phyloP scores from a whole-genome alignment of 2,797 vertebrate species.

The Lacerta agilis region DNA sequence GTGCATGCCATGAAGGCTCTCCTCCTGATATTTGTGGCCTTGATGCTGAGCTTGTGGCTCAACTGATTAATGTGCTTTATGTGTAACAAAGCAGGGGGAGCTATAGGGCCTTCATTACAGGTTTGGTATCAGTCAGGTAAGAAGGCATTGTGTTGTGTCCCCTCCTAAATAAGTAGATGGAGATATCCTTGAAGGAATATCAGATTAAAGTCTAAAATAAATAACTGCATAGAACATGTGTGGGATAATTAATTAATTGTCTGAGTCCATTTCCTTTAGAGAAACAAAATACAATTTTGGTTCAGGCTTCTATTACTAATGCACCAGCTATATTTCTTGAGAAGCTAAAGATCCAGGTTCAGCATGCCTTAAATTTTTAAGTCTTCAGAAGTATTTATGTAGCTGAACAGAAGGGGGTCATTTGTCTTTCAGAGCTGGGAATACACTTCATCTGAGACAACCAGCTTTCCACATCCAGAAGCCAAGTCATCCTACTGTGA shows the following conservation, averaged over 20 bases:
- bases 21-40: not conserved
- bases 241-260: not conserved
- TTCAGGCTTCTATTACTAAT: not conserved
- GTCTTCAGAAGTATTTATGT: slow-evolving; percentile 10
- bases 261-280: not conserved
- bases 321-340: not conserved
- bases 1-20: not conserved
- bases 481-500: not conserved
- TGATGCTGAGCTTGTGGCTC: not conserved
- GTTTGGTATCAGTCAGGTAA: not conserved
- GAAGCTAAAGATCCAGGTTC: not conserved
- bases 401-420: not conserved
- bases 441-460: slow-evolving; percentile 8
- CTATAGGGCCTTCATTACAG: not conserved
- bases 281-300: not conserved
- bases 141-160: not conserved
- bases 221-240: not conserved
- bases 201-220: not conserved
- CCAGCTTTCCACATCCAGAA: slow-evolving; percentile 13
- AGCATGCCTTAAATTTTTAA: slow-evolving; percentile 10
- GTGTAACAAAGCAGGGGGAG: not conserved
- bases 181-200: not conserved
- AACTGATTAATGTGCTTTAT: not conserved
- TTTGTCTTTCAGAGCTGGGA: not conserved
- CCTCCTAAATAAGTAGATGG: not conserved